Percentiles rank a stretch among this genome's conserved stretches.
phyloP scores from a whole-genome alignment of 2,797 vertebrate species.

The Lithobates sylvaticus region DNA sequence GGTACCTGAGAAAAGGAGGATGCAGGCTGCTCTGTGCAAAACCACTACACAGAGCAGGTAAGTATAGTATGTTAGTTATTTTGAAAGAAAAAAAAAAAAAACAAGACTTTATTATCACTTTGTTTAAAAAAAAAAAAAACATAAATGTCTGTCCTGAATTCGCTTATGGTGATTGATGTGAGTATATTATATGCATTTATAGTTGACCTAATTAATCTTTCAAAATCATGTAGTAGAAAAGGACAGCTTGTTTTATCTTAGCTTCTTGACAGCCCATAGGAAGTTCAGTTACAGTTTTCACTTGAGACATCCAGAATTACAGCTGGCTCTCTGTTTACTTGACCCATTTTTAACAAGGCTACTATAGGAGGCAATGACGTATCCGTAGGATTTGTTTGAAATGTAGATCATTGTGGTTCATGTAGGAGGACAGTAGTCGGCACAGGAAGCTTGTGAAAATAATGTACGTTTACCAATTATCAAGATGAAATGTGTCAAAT shows the following conservation, averaged over 20 bases:
- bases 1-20: no score
- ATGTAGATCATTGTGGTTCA: constrained; percentile 69
- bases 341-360: constrained; percentile 74
- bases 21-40: no score
- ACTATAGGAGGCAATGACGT: constrained; percentile 70
- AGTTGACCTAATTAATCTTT: constrained; percentile 44
- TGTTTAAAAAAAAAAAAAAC: neutral
- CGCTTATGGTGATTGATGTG: constrained; percentile 1
- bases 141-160: neutral
- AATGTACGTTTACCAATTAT: constrained; percentile 11
- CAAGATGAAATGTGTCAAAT: no score
- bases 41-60: no score
- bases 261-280: constrained; percentile 65
- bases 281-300: constrained; percentile 54
- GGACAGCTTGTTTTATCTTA: constrained; percentile 33
- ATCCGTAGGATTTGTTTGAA: constrained; percentile 66
- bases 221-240: constrained; percentile 54
- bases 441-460: constrained; percentile 69
- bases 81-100: no score
- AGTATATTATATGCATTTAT: constrained; percentile 1
- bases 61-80: no score
- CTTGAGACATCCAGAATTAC: constrained; percentile 77
- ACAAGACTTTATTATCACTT: no score
- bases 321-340: constrained; percentile 77
- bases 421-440: constrained; percentile 65